phyloP scores from a whole-genome alignment of 1,140 invertebrate genomes.

The Hycleus cichorii region DNA sequence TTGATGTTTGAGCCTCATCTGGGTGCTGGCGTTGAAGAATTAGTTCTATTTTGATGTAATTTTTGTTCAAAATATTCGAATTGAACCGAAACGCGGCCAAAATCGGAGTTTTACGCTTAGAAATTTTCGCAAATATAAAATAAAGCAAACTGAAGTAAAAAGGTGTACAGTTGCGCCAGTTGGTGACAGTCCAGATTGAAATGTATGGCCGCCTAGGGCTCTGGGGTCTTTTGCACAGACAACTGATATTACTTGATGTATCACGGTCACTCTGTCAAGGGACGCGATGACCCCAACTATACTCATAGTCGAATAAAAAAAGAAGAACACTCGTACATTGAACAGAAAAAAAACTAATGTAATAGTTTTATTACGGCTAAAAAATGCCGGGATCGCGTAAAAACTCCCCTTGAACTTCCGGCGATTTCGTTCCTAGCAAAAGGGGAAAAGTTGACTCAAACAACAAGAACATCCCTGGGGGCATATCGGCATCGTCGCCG shows the following conservation, averaged over 20 bases:
- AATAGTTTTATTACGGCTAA: slow-evolving; percentile 41
- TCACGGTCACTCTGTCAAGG: slow-evolving; percentile 40
- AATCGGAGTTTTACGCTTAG: no score
- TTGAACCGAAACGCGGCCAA: no score
- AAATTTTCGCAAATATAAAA: no score
- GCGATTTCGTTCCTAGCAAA: not conserved
- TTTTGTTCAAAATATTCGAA: no score
- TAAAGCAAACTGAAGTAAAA: no score
- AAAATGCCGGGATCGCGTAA: slow-evolving; percentile 25
- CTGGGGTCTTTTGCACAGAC: slow-evolving; percentile 33
- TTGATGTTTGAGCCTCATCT: no score
- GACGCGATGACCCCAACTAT: slow-evolving; percentile 26
- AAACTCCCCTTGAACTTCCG: slow-evolving; percentile 7
- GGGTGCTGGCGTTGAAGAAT: no score
- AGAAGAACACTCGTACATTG: not conserved
- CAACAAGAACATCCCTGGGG: no score
- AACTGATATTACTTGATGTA: slow-evolving; percentile 43
- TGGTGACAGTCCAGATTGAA: slow-evolving; percentile 40
- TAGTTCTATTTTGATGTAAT: no score
- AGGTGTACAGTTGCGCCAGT: not conserved
- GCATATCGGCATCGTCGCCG: no score
- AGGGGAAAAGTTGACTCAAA: not conserved
- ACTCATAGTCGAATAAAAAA: not conserved
- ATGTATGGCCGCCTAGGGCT: slow-evolving; percentile 38
- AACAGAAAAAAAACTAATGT: slow-evolving; percentile 38